These are phyloP conservation scores for Morone chrysops DNA, from an alignment of 2,113 vertebrate species.

Conservation along the genomic window DNA sequence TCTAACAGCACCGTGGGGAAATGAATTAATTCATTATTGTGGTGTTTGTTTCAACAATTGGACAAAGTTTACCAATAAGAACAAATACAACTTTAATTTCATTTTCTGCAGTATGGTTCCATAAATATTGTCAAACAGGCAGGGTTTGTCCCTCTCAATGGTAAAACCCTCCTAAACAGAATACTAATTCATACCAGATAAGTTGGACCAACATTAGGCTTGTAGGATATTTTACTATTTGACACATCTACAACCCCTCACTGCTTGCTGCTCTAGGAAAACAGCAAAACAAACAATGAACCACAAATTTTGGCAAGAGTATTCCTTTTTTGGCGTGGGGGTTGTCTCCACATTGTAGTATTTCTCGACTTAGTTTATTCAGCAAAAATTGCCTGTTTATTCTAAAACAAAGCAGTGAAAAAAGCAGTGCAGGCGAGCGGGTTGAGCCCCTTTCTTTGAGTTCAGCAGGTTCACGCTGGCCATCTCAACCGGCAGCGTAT, in stretches of 20 bases:
- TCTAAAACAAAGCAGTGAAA: background rate
- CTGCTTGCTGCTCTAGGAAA: background rate
- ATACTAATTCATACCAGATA: background rate
- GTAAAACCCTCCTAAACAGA: background rate
- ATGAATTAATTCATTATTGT: too few species aligned
- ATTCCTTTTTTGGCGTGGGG: background rate
- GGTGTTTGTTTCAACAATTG: background rate
- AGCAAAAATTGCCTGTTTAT: background rate
- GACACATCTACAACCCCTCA: conserved; percentile 4
- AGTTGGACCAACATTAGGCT: background rate
- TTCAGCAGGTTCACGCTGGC: conserved; percentile 65
- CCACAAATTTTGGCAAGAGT: background rate
- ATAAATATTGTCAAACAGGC: background rate
- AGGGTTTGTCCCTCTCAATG: background rate
- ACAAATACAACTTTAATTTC: too few species aligned
- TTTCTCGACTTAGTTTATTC: background rate
- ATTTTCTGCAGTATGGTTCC: background rate
- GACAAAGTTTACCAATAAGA: background rate
- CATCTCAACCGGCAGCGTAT: conserved; percentile 40
- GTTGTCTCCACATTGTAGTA: background rate
- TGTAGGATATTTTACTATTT: background rate
- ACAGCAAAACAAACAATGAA: conserved; percentile 27
- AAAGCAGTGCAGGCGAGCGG: background rate
- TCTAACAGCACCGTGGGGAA: background rate
- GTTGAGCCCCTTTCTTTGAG: conserved; percentile 23